A percentile compares a stretch with the other conserved stretches of the same genome.
Evolutionary conservation across 37 sponge, comb jelly and placozoan genomes (phyloP).

Genomic region (Aplysina aerophoba): DNA sequence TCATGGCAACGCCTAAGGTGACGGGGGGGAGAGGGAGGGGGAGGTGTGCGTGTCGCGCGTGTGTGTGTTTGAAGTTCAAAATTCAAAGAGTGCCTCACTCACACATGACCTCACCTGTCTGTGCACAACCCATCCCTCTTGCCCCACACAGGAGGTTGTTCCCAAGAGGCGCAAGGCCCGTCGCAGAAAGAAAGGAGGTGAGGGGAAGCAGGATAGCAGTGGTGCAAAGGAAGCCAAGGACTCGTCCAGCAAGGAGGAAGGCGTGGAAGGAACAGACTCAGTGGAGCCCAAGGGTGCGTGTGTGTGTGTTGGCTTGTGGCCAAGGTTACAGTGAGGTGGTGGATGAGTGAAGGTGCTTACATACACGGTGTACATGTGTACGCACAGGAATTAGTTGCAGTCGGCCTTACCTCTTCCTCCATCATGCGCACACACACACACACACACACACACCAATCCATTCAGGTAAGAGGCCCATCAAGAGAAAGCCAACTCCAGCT

Average conservation of each 20-base stretch:
- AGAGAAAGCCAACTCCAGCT: slow-evolving; percentile 28
- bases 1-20: slow-evolving; percentile 13
- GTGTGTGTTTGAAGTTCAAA: background rate
- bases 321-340: background rate
- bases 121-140: background rate
- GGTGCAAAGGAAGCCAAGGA: slow-evolving; percentile 7
- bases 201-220: slow-evolving; percentile 3
- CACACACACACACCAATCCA: too few relatives aligned
- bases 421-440: background rate
- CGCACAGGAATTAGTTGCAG: background rate
- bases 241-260: slow-evolving; percentile 9
- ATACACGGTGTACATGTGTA: background rate
- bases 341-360: background rate
- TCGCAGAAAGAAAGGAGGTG: slow-evolving; percentile 23
- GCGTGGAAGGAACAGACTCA: slow-evolving; percentile 24
- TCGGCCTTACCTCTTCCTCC: background rate
- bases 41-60: slow-evolving; percentile 21
- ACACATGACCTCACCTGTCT: too few relatives aligned
- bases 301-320: background rate
- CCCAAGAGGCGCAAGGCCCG: slow-evolving; percentile 19
- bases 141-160: background rate
- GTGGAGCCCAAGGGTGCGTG: slow-evolving; percentile 38
- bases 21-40: too few relatives aligned
- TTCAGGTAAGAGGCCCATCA: slow-evolving; percentile 14
- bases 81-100: background rate